Conservation (phyloP, 2,113 vertebrate genomes). For the Pelecanoides urinatrix region DNA sequence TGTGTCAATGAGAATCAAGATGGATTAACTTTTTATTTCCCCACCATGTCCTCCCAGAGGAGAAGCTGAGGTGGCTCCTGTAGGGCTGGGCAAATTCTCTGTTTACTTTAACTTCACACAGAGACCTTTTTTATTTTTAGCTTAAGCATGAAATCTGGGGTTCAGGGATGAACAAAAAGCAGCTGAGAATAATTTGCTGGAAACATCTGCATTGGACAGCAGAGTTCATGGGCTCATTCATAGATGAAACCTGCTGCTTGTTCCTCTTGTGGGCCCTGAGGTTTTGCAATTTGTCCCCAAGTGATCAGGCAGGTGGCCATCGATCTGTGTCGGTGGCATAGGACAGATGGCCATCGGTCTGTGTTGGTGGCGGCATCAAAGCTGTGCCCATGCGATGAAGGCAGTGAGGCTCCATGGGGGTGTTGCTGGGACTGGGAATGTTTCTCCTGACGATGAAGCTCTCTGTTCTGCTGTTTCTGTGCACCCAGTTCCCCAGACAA, state of each 20-base stretch:
- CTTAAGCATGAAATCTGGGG: not conserved
- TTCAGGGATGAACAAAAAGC: not conserved
- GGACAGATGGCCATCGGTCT: not conserved
- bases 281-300: not conserved
- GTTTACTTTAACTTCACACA: not conserved
- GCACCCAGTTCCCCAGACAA: not conserved
- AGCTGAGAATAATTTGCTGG: not conserved
- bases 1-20: not conserved
- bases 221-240: not conserved
- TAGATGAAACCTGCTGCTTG: not conserved
- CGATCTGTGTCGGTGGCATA: rapidly evolving
- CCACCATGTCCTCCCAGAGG: not conserved
- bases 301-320: not conserved
- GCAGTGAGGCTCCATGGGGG: not conserved
- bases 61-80: not conserved
- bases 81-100: not conserved
- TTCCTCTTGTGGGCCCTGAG: not conserved
- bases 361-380: not conserved
- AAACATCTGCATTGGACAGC: not conserved
- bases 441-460: not conserved
- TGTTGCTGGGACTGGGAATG: not conserved
- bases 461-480: not conserved
- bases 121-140: not conserved
- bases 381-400: not conserved
- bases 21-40: not conserved